phyloP scores from a whole-genome alignment of 2,888 invertebrate species.

The Endomychus coccineus region DNA sequence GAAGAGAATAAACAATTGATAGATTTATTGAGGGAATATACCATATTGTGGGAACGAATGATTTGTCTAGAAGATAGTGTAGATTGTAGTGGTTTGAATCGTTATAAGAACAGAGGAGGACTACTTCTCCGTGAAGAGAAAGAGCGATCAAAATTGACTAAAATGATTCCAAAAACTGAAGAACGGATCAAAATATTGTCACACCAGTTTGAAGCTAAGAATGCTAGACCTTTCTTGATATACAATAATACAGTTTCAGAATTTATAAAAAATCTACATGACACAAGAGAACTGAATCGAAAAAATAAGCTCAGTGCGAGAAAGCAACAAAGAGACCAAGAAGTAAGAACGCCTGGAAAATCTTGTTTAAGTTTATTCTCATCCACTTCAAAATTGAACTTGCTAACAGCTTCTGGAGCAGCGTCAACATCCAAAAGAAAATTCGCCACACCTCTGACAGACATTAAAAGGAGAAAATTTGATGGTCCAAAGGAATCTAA shows the following conservation, averaged over 20 bases:
- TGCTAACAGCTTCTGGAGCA: slow-evolving; percentile 2
- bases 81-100: slow-evolving; percentile 40
- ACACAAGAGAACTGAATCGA: slow-evolving; percentile 52
- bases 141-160: slow-evolving; percentile 69
- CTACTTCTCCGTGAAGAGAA: slow-evolving; percentile 79
- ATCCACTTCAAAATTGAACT: slow-evolving; percentile 11
- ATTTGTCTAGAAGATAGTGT: too few species aligned
- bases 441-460: slow-evolving; percentile 3
- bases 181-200: slow-evolving; percentile 53
- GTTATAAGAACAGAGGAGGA: slow-evolving; percentile 83
- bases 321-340: slow-evolving; percentile 41
- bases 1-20: slow-evolving; percentile 56
- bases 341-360: slow-evolving; percentile 19
- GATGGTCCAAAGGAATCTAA: too few species aligned
- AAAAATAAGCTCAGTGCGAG: slow-evolving; percentile 49
- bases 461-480: too few species aligned
- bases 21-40: too few species aligned
- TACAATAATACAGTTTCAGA: slow-evolving; percentile 57
- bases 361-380: slow-evolving; percentile 22
- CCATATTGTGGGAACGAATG: too few species aligned
- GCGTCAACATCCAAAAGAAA: slow-evolving; percentile 4
- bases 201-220: slow-evolving; percentile 47
- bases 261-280: slow-evolving; percentile 55
- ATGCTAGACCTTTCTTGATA: slow-evolving; percentile 52
- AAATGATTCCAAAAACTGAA: slow-evolving; percentile 67